Percentiles rank a stretch among this genome's conserved stretches.
Conservation (phyloP, 1,140 invertebrate species). For the Drosophila equinoxialis region DNA sequence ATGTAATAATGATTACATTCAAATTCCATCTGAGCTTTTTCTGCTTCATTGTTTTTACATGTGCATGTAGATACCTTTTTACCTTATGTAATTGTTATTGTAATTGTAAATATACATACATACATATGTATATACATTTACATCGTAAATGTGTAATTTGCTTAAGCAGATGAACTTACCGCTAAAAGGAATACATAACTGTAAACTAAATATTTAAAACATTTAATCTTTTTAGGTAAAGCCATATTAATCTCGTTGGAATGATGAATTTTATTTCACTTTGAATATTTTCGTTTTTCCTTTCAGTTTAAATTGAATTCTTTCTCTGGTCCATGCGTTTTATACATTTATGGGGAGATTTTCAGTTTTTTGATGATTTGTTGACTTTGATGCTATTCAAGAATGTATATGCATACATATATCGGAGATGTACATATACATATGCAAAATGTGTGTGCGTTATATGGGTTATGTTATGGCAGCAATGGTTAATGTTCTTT, state of each 20-base stretch:
- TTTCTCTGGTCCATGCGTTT: constrained; percentile 8
- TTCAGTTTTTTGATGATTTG: neutral
- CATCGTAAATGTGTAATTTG: constrained; percentile 12
- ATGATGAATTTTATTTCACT: constrained; percentile 9
- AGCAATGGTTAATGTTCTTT: constrained; percentile 16
- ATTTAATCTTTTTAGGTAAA: constrained; percentile 81
- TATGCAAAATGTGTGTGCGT: constrained; percentile 25
- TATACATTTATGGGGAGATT: neutral
- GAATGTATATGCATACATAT: constrained; percentile 13
- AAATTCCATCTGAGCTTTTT: neutral
- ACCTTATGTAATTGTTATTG: constrained; percentile 60
- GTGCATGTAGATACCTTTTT: constrained; percentile 17
- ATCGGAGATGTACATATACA: constrained; percentile 15
- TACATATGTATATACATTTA: neutral
- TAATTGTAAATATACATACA: constrained; percentile 19
- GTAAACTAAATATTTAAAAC: constrained; percentile 83
- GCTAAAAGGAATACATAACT: constrained; percentile 82
- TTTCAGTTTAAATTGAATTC: constrained; percentile 33
- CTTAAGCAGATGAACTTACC: constrained; percentile 61
- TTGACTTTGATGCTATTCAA: constrained; percentile 12
- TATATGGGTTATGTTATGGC: constrained; percentile 22
- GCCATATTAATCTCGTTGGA: constrained; percentile 59
- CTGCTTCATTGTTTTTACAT: neutral
- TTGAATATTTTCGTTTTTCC: constrained; percentile 9
- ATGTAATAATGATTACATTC: constrained; percentile 3